Conservation (phyloP, 2,888 invertebrate species). For the Athrips mouffetella region DNA sequence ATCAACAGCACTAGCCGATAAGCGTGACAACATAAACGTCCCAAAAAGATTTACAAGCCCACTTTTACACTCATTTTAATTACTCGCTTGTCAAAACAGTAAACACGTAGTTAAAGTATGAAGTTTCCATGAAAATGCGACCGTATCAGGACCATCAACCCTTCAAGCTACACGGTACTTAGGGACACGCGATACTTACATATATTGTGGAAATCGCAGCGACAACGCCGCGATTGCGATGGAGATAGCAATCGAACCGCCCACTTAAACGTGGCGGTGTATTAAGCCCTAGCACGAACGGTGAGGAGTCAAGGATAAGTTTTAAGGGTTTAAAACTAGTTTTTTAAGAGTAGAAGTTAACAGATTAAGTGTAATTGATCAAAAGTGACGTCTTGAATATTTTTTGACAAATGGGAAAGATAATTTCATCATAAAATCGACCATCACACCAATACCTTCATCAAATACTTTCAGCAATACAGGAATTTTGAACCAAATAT, state of each 20-base stretch:
- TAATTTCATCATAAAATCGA: too few species aligned
- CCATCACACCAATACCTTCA: too few species aligned
- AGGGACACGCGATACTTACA: constrained; percentile 40
- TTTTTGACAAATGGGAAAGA: too few species aligned
- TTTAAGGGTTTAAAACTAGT: too few species aligned
- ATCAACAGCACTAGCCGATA: background rate
- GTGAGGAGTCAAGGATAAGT: background rate
- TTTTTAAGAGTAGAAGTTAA: too few species aligned
- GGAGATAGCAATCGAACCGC: constrained; percentile 27
- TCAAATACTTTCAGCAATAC: too few species aligned
- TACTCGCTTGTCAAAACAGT: constrained; percentile 9
- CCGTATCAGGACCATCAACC: constrained; percentile 1
- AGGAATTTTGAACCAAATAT: too few species aligned
- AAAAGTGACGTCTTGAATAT: too few species aligned
- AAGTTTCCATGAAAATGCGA: constrained; percentile 1
- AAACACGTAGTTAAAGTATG: constrained; percentile 4
- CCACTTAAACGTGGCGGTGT: constrained; percentile 19
- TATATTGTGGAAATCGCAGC: constrained; percentile 28
- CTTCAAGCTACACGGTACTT: constrained; percentile 32
- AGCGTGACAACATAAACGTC: background rate
- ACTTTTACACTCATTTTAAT: background rate
- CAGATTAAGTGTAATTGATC: too few species aligned
- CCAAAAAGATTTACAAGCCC: constrained; percentile 1
- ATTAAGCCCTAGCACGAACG: background rate
- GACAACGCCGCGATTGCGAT: constrained; percentile 25